Evolutionary conservation across 1,140 invertebrate species (phyloP), one percentile per base, ranked within the genome.

Genomic region (Triops cancriformis): DNA sequence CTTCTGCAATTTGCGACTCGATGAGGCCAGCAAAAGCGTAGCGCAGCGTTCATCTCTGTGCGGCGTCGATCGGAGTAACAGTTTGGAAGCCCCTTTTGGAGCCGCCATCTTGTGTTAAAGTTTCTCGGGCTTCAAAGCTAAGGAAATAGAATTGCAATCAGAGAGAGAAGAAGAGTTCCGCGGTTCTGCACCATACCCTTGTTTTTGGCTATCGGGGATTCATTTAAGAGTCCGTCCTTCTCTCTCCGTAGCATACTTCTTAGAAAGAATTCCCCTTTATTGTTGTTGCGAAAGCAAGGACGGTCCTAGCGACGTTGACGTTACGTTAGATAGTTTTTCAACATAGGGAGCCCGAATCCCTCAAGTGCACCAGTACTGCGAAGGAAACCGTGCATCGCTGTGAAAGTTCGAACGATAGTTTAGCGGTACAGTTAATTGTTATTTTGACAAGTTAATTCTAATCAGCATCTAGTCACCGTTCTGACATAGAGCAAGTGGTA

Each of bases 81-180:
- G n/a, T 64, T 64, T 64, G 51, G 10, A 64, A 64, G 51, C 51
- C 51, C 51, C 51, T 64, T 37, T 64, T 64, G 51, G 3, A 64
- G 51, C 51, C 51, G 51, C 51, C 51, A 64, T 64, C 51, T 64
- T 64, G 51, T 64, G 51, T 64, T 64, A 23, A 64, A 7, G 51
- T 64, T 64, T 64, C 51, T 64, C 51, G 14, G 51, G 51, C 51
- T 64, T 9, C 23, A 14, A 64, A 64, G 51, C 51, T 64, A n/a
- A n/a, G 51, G 51, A 64, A 64, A 9, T 18, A n/a, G 18, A 6
- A n/a, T 64, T 64, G 51, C 18, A 23, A 23, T 10, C 14, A 18
- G 18, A 23, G 6, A 45, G 11, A 45, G 43, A 45, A 45, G 11
- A 6, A 23, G 18, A 64, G 51, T 6, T 23, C 7, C 31, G 31